Evolutionary conservation across 1,140 invertebrate species (phyloP), one percentile per base, ranked within the genome.

Genomic region (Battus philenor): DNA sequence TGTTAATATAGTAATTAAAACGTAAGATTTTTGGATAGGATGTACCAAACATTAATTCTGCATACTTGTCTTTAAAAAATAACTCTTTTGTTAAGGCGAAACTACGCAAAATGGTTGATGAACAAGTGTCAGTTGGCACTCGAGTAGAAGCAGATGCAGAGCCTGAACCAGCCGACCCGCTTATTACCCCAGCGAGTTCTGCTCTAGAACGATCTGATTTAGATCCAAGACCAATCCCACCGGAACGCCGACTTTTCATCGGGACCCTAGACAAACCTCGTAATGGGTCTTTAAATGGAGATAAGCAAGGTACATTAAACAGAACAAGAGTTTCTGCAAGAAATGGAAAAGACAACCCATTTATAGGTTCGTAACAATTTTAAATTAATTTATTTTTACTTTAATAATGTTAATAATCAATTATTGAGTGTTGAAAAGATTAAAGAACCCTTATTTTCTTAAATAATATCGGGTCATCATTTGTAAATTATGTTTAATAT

Each of bases 61-160:
- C n/a, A n/a, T n/a, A n/a, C n/a, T n/a, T n/a, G n/a, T n/a, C n/a
- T n/a, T n/a, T n/a, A n/a, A n/a, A n/a, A n/a, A n/a, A n/a, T n/a
- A n/a, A n/a, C n/a, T n/a, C 30, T 50, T 30, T 38, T 4, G 33
- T 38, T 1, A 64, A 86, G 83, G 83, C 83, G 82, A 87, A 87
- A 85, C 81, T 87, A 44, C 81, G 86, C 61, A 87, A 86, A 55
- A 87, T 87, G 86, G 86, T 87, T 32, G 86, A 87, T 60, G 86
- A 87, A 64, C 84, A 87, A 61, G 75, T 87, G 52, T 80, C 82
- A 44, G 82, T 83, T 17, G 73, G 81, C 6, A 56, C 79, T 8
- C 68, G 82, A 27, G 76, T 76, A 6, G 82, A 86, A 38, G 73
- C 69, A 6, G 83, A 87, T 30, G 56, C 74, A 13, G 75, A 85